Evolutionary conservation across 2,797 vertebrate genomes (phyloP).

Genomic region (Enteromius anoplus): DNA sequence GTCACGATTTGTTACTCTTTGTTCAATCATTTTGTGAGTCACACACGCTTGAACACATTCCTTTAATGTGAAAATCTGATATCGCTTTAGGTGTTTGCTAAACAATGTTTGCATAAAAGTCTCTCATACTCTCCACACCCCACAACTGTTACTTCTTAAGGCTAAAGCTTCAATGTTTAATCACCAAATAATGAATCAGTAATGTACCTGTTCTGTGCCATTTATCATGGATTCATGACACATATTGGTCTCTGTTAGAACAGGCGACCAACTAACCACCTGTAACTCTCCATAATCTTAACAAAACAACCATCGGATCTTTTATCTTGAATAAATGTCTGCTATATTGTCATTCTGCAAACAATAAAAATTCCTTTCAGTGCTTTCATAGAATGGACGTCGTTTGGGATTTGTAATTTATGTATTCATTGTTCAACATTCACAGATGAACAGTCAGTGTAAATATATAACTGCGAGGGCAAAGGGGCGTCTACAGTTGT

Average conservation of each 20-base stretch:
- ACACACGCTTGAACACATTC: background rate
- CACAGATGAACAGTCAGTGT: background rate
- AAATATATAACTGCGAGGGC: slow-evolving; percentile 13
- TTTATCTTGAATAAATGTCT: slow-evolving; percentile 3
- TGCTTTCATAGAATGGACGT: background rate
- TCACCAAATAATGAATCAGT: slow-evolving; percentile 41
- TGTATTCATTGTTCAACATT: background rate
- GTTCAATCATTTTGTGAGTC: slow-evolving; percentile 42
- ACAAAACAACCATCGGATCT: background rate
- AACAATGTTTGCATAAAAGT: slow-evolving; percentile 31
- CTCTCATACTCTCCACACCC: slow-evolving; percentile 33
- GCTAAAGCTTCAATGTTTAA: slow-evolving; percentile 35
- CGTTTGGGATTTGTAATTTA: background rate
- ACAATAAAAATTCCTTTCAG: background rate
- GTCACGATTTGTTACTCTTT: slow-evolving; percentile 8
- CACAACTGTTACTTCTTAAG: slow-evolving; percentile 42
- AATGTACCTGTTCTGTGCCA: background rate
- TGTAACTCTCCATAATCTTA: slow-evolving; percentile 11
- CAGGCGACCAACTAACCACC: slow-evolving; percentile 13
- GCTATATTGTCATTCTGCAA: slow-evolving; percentile 10
- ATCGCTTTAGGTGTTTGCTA: slow-evolving; percentile 18
- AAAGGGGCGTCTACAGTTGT: slow-evolving; percentile 6
- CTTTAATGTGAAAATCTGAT: slow-evolving; percentile 23
- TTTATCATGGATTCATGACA: slow-evolving; percentile 18
- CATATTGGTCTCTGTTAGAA: slow-evolving; percentile 29